phyloP scores from a whole-genome alignment of 2,888 invertebrate genomes.

The Cordilura impudica region DNA sequence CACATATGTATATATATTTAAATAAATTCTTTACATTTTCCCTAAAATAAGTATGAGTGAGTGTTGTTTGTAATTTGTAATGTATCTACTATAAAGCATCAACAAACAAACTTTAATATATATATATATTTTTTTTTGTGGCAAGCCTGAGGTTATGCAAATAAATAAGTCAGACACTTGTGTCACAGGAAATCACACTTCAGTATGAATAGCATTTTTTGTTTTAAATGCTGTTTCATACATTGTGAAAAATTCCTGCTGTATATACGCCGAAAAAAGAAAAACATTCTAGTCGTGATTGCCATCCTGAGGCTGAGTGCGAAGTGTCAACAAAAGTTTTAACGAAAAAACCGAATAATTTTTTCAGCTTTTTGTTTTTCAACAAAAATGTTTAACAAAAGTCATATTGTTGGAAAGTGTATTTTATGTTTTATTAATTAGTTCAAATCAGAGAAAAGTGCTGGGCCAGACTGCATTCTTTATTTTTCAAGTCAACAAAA shows the following conservation, averaged over 20 bases:
- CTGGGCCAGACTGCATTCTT: no score
- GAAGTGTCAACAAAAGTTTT: slow-evolving; percentile 37
- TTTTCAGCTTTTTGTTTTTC: slow-evolving; percentile 19
- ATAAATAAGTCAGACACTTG: slow-evolving; percentile 57
- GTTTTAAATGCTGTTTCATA: slow-evolving; percentile 35
- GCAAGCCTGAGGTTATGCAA: slow-evolving; percentile 60
- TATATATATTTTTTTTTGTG: slow-evolving; percentile 53
- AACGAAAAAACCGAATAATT: slow-evolving; percentile 12
- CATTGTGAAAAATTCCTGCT: slow-evolving; percentile 37
- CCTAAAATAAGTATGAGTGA: not conserved
- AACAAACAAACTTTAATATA: slow-evolving; percentile 30
- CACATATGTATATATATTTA: no score
- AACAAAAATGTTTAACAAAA: slow-evolving; percentile 41
- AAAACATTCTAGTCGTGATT: slow-evolving; percentile 29
- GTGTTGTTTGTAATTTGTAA: not conserved
- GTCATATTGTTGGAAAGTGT: slow-evolving; percentile 25
- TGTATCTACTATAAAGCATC: no score
- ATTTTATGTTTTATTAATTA: not conserved
- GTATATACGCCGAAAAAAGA: slow-evolving; percentile 6
- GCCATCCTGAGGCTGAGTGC: slow-evolving; percentile 35
- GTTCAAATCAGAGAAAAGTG: not conserved
- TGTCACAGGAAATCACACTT: slow-evolving; percentile 63
- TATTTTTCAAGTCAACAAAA: no score
- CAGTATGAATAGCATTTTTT: slow-evolving; percentile 58
- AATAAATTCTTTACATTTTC: not conserved